A percentile compares a stretch with the other conserved stretches of the same genome.
These are phyloP conservation scores for Pseudoatta argentina DNA, from an alignment of 1,140 invertebrate species.

Conservation along the genomic window DNA sequence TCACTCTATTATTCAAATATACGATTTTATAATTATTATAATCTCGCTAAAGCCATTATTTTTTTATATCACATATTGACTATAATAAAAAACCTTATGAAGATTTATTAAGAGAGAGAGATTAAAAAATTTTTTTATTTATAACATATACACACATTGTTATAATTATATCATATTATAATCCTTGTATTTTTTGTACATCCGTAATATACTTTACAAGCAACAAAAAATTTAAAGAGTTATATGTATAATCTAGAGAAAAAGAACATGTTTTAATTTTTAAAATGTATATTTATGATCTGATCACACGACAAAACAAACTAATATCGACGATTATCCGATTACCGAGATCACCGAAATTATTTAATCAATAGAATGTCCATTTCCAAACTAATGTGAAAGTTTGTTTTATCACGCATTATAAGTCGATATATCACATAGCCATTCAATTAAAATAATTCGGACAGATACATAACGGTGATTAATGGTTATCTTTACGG, in stretches of 20 bases:
- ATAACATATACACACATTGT: too few species aligned
- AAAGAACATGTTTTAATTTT: background rate
- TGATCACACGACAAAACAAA: background rate
- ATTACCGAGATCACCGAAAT: background rate
- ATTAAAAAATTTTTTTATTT: too few species aligned
- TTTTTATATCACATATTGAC: too few species aligned
- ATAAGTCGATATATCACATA: background rate
- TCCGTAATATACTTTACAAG: too few species aligned
- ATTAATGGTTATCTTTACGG: background rate
- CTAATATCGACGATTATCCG: background rate
- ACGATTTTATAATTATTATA: too few species aligned
- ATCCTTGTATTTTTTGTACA: too few species aligned
- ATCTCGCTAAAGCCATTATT: too few species aligned
- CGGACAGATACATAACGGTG: background rate
- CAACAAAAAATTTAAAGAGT: background rate
- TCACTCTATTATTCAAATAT: too few species aligned
- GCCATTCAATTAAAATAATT: conserved; percentile 27
- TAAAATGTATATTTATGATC: conserved; percentile 1
- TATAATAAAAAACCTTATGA: too few species aligned
- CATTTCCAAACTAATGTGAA: background rate
- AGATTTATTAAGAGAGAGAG: too few species aligned
- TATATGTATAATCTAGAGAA: background rate
- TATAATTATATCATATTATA: too few species aligned
- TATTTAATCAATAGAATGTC: conserved; percentile 18
- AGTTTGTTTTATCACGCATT: background rate